Conservation (phyloP, 2,113 vertebrate genomes). For the Pseudorectes ferrugineus region DNA sequence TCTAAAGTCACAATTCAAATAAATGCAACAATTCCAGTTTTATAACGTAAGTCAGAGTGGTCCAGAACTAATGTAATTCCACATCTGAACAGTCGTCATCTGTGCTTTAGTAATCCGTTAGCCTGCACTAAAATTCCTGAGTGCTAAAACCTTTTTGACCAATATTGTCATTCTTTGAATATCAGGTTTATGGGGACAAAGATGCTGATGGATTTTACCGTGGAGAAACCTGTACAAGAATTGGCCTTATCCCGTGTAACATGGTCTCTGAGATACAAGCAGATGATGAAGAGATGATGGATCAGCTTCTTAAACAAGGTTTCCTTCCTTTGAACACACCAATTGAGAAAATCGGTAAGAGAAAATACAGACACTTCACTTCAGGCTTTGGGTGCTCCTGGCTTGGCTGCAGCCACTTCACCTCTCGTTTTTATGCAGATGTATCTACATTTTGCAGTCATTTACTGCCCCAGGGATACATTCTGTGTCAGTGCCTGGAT, state of each 20-base stretch:
- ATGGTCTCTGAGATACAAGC: constrained; percentile 99
- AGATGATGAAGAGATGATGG: constrained; percentile 93
- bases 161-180: fast-evolving
- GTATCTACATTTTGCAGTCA: not conserved
- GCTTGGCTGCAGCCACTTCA: not conserved
- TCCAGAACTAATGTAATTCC: not conserved
- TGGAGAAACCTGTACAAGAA: constrained; percentile 84
- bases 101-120: not conserved
- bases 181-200: constrained; percentile 92
- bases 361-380: fast-evolving
- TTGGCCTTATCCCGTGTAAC: constrained; percentile 94
- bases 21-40: not conserved
- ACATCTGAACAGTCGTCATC: not conserved
- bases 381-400: not conserved
- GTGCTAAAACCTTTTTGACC: not conserved
- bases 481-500: not conserved
- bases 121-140: not conserved
- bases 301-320: constrained; percentile 92
- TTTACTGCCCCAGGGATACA: not conserved
- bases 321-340: constrained; percentile 95
- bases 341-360: constrained; percentile 89
- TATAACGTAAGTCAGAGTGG: not conserved
- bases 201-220: constrained; percentile 95
- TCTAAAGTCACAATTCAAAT: not conserved
- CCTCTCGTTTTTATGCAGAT: not conserved